Base-by-base conservation (phyloP, 2,113 vertebrate genomes). In the Mormyrus lacerda region DNA sequence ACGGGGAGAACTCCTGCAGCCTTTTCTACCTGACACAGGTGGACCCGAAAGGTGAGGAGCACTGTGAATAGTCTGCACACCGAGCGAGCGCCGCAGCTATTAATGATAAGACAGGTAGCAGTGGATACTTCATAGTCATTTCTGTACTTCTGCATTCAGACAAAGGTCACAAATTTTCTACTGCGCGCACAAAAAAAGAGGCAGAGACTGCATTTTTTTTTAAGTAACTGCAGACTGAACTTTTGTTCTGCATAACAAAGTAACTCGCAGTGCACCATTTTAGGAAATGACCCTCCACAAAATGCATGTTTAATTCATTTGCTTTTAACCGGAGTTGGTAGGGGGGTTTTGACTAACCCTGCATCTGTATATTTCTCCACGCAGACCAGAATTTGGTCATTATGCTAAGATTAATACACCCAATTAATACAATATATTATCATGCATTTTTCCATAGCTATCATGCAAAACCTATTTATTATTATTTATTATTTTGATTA, bases 21-120 rank as follows among this genome's bases (percentile, higher is more conserved):
- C 96, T 98, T 50, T 97, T 96, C 92, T 97, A 97, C 91, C 93
- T 98, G 91, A 98, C 96, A 69, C 97, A 98, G 93, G 95, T 98
- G 89, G 97, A 98, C 90, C 97, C 97, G 1, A 94, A 94, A 87
- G 97, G 97, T 98, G 91, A 95, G 92, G 61, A 35, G 11, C 44
- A 19, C 73, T 3, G 21, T 3, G 24, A 82, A n/a, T 2, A 39
- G 42, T 1, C 39, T 21, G 45, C 79, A 45, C 39, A 19, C 79
- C 7, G 17, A 83, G 8, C 42, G 2, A 83, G n/a, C 0, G 44
- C 42, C 7, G 15, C 76, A 42, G 27, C n/a, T 13, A 39, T 17
- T 76, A 35, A 4, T 35, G 5, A 79, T 79, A 0, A 39, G 31
- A 17, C 15, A 2, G 31, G 0, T 1, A 7, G 69, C 10, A 76